Percentiles rank a stretch among this genome's conserved stretches.
These are phyloP conservation scores for Hyperoplus immaculatus DNA, from an alignment of 2,797 vertebrate species.

Conservation along the genomic window DNA sequence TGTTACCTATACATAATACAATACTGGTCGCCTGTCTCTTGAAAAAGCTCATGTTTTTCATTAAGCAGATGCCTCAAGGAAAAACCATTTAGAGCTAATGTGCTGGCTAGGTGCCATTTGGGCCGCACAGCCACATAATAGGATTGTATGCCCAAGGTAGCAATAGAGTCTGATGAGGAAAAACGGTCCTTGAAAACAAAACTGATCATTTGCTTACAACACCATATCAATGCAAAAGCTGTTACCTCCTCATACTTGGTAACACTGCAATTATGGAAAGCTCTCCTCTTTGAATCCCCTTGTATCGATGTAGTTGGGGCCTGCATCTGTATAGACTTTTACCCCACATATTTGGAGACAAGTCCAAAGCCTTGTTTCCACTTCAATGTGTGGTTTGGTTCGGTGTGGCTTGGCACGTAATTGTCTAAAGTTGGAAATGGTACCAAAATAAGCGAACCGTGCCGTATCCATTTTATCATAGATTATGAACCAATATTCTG, in stretches of 20 bases:
- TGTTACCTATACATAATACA: conserved; percentile 33
- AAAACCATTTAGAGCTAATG: conserved; percentile 55
- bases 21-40: conserved; percentile 3
- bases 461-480: neutral
- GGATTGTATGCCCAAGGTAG: conserved; percentile 60
- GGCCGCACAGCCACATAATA: conserved; percentile 52
- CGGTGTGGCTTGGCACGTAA: too few relatives aligned
- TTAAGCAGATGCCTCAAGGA: conserved; percentile 55
- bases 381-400: too few relatives aligned
- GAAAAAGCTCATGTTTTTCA: conserved; percentile 33
- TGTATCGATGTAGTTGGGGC: neutral
- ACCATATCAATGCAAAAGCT: conserved; percentile 17
- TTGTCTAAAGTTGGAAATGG: too few relatives aligned
- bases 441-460: too few relatives aligned
- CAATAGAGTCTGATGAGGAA: conserved; percentile 61
- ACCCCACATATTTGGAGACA: too few relatives aligned
- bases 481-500: neutral
- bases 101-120: conserved; percentile 49
- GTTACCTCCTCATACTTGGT: neutral
- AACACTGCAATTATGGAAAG: neutral
- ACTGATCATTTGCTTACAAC: conserved; percentile 42
- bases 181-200: conserved; percentile 45
- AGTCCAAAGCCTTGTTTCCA: too few relatives aligned
- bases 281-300: neutral
- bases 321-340: neutral